A percentile compares a stretch with the other conserved stretches of the same genome.
Evolutionary conservation across 2,888 invertebrate genomes (phyloP).

Genomic region (Lottia scabra): DNA sequence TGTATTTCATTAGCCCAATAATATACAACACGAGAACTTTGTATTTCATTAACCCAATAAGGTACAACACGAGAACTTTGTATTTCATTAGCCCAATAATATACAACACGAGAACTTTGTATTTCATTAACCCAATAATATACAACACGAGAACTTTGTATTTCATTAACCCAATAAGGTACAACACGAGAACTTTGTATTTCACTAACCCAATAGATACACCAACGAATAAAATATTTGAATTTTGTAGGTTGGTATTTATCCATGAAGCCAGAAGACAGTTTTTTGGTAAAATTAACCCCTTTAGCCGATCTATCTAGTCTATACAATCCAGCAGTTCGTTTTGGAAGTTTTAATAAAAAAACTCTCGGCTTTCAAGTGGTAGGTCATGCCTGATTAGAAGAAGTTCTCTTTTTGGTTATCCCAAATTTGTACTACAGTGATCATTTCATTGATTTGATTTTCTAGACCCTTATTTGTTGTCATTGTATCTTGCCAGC

Average conservation of each 20-base stretch:
- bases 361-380: constrained; percentile 49
- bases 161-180: no score
- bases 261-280: constrained; percentile 44
- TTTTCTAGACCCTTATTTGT: no score
- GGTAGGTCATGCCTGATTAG: constrained; percentile 21
- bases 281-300: constrained; percentile 41
- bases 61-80: no score
- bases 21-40: background rate
- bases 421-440: background rate
- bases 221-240: no score
- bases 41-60: no score
- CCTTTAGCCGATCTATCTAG: constrained; percentile 31
- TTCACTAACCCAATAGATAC: no score
- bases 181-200: no score
- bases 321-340: constrained; percentile 28
- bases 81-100: no score
- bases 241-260: constrained; percentile 51
- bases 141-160: background rate
- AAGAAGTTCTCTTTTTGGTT: no score
- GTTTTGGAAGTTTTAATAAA: constrained; percentile 41
- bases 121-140: background rate
- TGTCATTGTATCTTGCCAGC: no score
- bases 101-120: no score
- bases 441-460: no score
- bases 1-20: background rate